These are phyloP conservation scores for Cryptocheilus praepositus DNA, from an alignment of 2,888 invertebrate genomes.

Conservation along the genomic window DNA sequence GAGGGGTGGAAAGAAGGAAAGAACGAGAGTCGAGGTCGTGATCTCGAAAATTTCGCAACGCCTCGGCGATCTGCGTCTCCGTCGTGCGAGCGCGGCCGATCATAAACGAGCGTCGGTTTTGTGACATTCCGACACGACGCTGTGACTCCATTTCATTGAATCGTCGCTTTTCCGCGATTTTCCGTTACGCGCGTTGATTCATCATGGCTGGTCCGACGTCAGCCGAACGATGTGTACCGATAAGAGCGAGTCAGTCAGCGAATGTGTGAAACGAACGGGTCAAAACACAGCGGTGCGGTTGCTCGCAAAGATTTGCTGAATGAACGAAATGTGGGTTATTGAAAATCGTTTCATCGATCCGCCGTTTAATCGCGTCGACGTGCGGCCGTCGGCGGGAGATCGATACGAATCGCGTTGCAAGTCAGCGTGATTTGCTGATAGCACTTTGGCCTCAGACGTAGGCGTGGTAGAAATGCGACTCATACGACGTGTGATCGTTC, in stretches of 20 bases:
- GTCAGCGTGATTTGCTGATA: background rate
- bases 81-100: background rate
- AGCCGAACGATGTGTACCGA: too few relatives aligned
- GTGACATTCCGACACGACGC: too few relatives aligned
- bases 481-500: too few relatives aligned
- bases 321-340: slow-evolving; percentile 51
- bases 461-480: background rate
- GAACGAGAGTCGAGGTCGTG: slow-evolving; percentile 57
- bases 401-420: slow-evolving; percentile 42
- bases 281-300: background rate
- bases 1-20: slow-evolving; percentile 50
- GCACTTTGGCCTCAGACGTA: too few relatives aligned
- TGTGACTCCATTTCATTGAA: too few relatives aligned
- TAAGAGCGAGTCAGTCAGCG: too few relatives aligned
- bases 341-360: slow-evolving; percentile 31
- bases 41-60: slow-evolving; percentile 67
- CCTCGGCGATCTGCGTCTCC: slow-evolving; percentile 45
- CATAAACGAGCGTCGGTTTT: background rate
- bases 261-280: too few relatives aligned
- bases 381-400: slow-evolving; percentile 25
- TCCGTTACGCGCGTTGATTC: too few relatives aligned
- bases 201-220: too few relatives aligned
- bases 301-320: background rate
- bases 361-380: background rate
- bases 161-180: too few relatives aligned